A percentile compares a stretch with the other conserved stretches of the same genome.
These are phyloP conservation scores for Philereme transversata DNA, from an alignment of 2,888 invertebrate genomes.

Conservation along the genomic window DNA sequence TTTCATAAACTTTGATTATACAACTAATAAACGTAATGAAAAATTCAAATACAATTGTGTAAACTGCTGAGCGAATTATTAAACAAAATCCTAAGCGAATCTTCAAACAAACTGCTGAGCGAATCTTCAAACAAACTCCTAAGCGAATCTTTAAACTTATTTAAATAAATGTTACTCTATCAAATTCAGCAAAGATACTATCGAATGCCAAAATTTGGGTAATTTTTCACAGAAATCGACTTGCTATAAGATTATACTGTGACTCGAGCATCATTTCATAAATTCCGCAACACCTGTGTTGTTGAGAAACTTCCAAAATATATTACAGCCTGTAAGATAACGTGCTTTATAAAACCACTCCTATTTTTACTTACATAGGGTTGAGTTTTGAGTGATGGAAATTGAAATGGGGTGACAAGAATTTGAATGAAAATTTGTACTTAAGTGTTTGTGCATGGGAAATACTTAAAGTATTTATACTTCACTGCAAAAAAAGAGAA, in stretches of 20 bases:
- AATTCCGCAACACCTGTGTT: constrained; percentile 36
- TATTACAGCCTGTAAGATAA: constrained; percentile 7
- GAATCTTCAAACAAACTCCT: no score
- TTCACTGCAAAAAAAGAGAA: no score
- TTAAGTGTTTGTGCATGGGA: constrained; percentile 22
- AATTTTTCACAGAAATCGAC: constrained; percentile 30
- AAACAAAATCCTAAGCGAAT: no score
- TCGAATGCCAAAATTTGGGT: constrained; percentile 15
- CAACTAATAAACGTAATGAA: no score
- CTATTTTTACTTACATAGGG: neutral
- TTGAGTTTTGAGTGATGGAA: neutral
- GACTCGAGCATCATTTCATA: constrained; percentile 36
- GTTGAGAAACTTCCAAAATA: constrained; percentile 20
- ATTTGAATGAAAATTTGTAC: constrained; percentile 34
- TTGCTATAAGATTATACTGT: constrained; percentile 20
- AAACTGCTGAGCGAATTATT: no score
- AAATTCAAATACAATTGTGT: no score
- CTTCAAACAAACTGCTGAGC: no score
- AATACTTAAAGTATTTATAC: constrained; percentile 3
- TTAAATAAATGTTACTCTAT: neutral
- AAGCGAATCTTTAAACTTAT: no score
- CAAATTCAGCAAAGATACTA: constrained; percentile 13
- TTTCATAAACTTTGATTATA: no score
- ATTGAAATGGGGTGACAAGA: constrained; percentile 31
- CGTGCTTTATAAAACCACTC: constrained; percentile 3